Conservation (phyloP, 2,113 vertebrate genomes). For the Ondatra zibethicus region DNA sequence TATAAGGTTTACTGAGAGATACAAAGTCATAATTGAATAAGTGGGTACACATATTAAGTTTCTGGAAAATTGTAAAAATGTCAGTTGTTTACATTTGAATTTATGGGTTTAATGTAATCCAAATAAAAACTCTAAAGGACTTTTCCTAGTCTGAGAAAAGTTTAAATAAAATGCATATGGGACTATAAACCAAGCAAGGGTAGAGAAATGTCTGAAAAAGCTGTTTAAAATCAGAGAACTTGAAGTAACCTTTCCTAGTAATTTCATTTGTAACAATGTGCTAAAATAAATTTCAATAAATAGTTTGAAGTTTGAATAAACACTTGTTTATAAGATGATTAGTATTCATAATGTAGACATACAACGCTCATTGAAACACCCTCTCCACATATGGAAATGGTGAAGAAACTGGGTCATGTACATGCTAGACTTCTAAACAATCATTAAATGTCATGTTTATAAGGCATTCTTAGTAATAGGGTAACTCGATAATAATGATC, state of each 20-base stretch:
- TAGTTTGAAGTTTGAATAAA: constrained; percentile 48
- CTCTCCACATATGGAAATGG: neutral
- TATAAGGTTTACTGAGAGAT: neutral
- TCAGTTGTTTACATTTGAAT: constrained; percentile 58
- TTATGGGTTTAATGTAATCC: constrained; percentile 44
- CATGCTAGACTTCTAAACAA: neutral
- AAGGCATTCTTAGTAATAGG: neutral
- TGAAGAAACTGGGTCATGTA: neutral
- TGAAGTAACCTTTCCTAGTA: neutral
- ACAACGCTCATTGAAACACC: constrained; percentile 30
- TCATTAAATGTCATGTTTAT: constrained; percentile 39
- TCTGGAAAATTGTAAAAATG: constrained; percentile 55
- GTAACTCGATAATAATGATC: neutral
- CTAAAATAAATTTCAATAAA: constrained; percentile 44
- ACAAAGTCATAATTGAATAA: constrained; percentile 41
- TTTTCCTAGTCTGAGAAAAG: constrained; percentile 45
- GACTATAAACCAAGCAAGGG: constrained; percentile 6
- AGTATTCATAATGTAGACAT: constrained; percentile 33
- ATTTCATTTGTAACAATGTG: constrained; percentile 21
- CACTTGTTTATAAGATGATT: neutral
- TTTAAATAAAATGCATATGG: constrained; percentile 54
- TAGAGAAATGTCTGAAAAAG: neutral
- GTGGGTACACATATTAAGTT: neutral
- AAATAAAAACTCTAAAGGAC: constrained; percentile 53
- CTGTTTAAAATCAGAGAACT: neutral